phyloP scores from a whole-genome alignment of 2,797 vertebrate species.

The Melopsittacus undulatus region DNA sequence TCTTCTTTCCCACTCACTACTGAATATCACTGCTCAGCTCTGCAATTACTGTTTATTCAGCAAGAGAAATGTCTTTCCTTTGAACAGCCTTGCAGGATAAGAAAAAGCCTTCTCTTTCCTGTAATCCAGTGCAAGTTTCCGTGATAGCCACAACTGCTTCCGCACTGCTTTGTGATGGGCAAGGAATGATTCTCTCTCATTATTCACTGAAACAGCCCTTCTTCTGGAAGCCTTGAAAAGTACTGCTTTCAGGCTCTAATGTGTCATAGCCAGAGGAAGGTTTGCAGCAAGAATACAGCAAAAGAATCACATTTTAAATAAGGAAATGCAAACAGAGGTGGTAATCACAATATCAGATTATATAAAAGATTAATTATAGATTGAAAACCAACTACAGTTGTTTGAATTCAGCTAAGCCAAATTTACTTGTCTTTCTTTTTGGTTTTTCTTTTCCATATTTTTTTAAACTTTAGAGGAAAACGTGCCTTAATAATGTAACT shows the following conservation, averaged over 20 bases:
- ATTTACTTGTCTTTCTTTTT: background rate
- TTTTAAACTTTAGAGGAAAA: background rate
- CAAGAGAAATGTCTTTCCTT: background rate
- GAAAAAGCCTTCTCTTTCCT: background rate
- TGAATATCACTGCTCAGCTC: background rate
- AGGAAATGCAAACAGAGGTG: background rate
- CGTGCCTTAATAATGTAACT: background rate
- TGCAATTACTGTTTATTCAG: background rate
- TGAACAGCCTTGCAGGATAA: background rate
- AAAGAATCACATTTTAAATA: background rate
- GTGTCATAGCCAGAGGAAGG: background rate
- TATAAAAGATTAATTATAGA: background rate
- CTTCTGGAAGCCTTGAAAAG: background rate
- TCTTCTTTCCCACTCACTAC: background rate
- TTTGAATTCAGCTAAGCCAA: background rate
- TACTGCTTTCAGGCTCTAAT: background rate
- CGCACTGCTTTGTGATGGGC: background rate
- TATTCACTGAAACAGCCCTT: background rate
- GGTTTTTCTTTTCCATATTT: accelerated
- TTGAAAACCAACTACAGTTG: background rate
- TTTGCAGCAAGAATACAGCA: background rate
- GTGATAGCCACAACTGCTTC: background rate
- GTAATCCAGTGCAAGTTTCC: background rate
- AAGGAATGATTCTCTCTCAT: background rate
- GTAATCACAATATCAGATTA: background rate